These are phyloP conservation scores for Eptatretus burgeri DNA, from an alignment of 2,113 vertebrate genomes.

Conservation along the genomic window DNA sequence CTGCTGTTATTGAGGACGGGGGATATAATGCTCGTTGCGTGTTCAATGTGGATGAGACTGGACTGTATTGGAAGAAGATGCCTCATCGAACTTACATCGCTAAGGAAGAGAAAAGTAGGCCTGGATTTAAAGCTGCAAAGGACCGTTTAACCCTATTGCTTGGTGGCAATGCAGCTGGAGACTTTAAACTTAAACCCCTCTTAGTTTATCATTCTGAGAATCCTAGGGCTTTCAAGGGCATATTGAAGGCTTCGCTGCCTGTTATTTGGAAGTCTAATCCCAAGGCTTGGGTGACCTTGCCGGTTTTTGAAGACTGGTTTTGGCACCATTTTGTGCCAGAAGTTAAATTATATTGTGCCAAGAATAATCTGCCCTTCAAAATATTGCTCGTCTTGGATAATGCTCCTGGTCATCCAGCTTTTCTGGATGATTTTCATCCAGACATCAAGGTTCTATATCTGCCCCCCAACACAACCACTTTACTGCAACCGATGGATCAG, in stretches of 20 bases:
- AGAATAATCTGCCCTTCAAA: background rate
- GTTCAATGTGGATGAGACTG: constrained; percentile 4
- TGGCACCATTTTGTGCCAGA: background rate
- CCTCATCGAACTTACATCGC: constrained; percentile 1
- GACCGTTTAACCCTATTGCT: constrained; percentile 2
- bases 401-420: background rate
- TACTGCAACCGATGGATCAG: constrained; percentile 5
- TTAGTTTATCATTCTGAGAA: constrained; percentile 5
- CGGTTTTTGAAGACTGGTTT: constrained; percentile 2
- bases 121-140: constrained; percentile 6
- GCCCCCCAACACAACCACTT: constrained; percentile 1
- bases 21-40: background rate
- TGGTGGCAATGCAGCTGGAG: constrained; percentile 2
- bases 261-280: constrained; percentile 4
- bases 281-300: background rate
- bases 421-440: background rate
- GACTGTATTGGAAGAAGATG: constrained; percentile 3
- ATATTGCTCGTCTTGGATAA: background rate
- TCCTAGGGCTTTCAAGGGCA: background rate
- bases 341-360: constrained; percentile 1
- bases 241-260: background rate
- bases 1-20: background rate
- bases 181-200: constrained; percentile 6
- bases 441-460: constrained; percentile 1
- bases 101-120: constrained; percentile 5